These are phyloP conservation scores for Dicaeum eximium DNA, from an alignment of 2,113 vertebrate genomes.

Conservation along the genomic window DNA sequence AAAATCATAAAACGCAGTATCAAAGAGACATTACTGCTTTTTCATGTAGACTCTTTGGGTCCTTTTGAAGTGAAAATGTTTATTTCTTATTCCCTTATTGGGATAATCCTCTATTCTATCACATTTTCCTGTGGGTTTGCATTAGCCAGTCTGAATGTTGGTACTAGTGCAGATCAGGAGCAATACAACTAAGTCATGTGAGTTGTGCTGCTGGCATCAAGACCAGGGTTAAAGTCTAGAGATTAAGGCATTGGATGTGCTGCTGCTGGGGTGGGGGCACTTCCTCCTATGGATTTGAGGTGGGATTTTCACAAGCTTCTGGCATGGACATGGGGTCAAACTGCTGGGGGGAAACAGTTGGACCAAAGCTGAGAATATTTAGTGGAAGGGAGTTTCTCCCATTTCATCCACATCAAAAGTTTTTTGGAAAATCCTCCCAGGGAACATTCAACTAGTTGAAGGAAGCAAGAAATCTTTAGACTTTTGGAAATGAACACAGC, in stretches of 20 bases:
- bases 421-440: not conserved
- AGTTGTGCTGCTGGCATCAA: not conserved
- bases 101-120: not conserved
- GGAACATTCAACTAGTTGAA: not conserved
- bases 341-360: not conserved
- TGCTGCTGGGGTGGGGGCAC: not conserved
- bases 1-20: not conserved
- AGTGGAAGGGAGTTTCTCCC: not conserved
- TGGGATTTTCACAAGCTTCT: not conserved
- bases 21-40: not conserved
- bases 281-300: not conserved
- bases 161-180: not conserved
- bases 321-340: not conserved
- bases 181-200: not conserved
- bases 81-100: not conserved
- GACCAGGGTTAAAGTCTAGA: not conserved
- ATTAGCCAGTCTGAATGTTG: not conserved
- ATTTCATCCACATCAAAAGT: not conserved
- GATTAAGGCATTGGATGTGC: not conserved
- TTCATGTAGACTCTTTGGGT: not conserved
- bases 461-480: not conserved
- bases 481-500: not conserved
- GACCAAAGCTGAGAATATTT: not conserved
- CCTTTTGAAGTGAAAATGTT: slow-evolving; percentile 22
- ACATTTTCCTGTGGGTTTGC: not conserved